Percentiles rank a stretch among this genome's conserved stretches.
phyloP scores from a whole-genome alignment of 2,113 vertebrate genomes.

The Phyllopteryx taeniolatus region DNA sequence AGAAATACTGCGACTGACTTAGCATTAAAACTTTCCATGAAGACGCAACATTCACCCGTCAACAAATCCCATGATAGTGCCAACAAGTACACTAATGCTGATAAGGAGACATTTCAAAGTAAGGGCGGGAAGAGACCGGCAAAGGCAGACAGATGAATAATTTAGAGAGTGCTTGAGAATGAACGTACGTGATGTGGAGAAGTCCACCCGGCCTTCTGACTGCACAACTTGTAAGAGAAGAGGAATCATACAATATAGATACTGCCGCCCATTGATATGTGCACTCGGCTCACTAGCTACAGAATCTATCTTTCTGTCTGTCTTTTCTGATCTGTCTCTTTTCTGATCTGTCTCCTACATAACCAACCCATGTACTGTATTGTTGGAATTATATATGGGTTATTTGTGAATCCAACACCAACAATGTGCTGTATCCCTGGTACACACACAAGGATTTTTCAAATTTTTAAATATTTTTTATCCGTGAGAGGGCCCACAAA shows the following conservation, averaged over 20 bases:
- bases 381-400: no score
- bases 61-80: neutral
- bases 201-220: constrained; percentile 9
- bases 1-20: neutral
- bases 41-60: neutral
- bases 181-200: constrained; percentile 4
- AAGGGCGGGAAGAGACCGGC: neutral
- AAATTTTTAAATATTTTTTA: no score
- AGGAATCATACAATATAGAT: constrained; percentile 40
- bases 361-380: neutral
- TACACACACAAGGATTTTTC: no score
- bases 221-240: constrained; percentile 6
- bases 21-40: neutral
- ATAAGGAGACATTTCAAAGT: neutral
- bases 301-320: neutral
- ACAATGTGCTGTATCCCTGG: neutral
- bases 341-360: neutral
- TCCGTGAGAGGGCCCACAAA: no score
- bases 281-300: neutral
- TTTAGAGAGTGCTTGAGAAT: constrained; percentile 13
- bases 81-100: neutral
- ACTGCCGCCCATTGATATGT: constrained; percentile 31
- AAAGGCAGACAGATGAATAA: constrained; percentile 14
- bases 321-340: no score
- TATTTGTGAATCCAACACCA: neutral